Evolutionary conservation across 2,888 invertebrate genomes (phyloP).

Genomic region (Drosophila cognata): DNA sequence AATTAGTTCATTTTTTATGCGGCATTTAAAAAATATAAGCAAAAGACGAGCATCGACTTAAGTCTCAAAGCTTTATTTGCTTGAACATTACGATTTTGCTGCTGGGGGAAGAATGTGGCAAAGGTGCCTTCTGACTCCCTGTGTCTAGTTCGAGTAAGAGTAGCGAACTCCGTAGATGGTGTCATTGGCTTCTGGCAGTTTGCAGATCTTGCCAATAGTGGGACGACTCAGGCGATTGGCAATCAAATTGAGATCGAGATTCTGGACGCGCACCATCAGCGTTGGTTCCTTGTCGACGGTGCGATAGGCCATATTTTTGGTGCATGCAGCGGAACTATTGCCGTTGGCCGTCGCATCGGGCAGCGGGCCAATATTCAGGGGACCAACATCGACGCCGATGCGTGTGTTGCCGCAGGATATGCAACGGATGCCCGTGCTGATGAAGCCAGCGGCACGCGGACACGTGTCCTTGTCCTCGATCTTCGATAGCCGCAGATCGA

Average conservation of each 20-base stretch:
- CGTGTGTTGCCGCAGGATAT: slow-evolving; percentile 74
- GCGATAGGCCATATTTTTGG: slow-evolving; percentile 54
- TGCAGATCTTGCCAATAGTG: slow-evolving; percentile 58
- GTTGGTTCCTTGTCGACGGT: slow-evolving; percentile 69
- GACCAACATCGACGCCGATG: slow-evolving; percentile 74
- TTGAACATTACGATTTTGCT: slow-evolving; percentile 63
- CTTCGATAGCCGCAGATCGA: slow-evolving; percentile 56
- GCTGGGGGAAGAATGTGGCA: neutral
- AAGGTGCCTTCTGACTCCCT: neutral
- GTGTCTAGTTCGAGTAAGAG: slow-evolving; percentile 42
- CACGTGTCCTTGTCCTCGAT: slow-evolving; percentile 71
- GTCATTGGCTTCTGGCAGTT: slow-evolving; percentile 70
- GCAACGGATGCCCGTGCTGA: slow-evolving; percentile 73
- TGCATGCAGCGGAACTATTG: slow-evolving; percentile 26
- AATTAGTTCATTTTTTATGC: slow-evolving; percentile 73
- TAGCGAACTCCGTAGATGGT: slow-evolving; percentile 67
- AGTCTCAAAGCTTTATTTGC: slow-evolving; percentile 21
- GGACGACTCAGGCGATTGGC: slow-evolving; percentile 55
- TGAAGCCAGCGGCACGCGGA: slow-evolving; percentile 79
- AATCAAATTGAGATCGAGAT: slow-evolving; percentile 61
- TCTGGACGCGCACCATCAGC: slow-evolving; percentile 68
- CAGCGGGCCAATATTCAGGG: slow-evolving; percentile 42
- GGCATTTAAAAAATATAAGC: neutral
- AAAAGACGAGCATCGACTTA: neutral
- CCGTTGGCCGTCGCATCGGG: slow-evolving; percentile 35